Evolutionary conservation across 2,888 invertebrate genomes (phyloP).

Genomic region (Hyposoter didymator): DNA sequence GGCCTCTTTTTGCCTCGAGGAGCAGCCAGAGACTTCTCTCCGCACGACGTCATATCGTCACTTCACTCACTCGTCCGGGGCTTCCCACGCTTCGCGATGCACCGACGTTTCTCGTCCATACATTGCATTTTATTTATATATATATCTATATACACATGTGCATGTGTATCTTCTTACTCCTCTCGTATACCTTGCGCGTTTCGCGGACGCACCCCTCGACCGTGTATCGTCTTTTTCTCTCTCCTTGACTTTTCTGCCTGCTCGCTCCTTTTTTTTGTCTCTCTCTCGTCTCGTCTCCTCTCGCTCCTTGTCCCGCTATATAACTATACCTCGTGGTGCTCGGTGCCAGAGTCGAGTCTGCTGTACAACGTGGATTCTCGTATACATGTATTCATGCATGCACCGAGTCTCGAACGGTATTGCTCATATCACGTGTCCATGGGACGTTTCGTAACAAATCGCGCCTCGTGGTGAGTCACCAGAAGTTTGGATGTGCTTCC

Average conservation of each 20-base stretch:
- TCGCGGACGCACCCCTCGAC: slow-evolving; percentile 66
- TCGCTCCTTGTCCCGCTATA: slow-evolving; percentile 53
- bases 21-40: background rate
- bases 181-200: slow-evolving; percentile 55
- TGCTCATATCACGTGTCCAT: slow-evolving; percentile 3
- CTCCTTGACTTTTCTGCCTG: slow-evolving; percentile 22
- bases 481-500: background rate
- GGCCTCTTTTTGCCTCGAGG: background rate
- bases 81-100: slow-evolving; percentile 78
- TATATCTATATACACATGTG: slow-evolving; percentile 16
- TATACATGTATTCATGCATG: background rate
- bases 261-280: slow-evolving; percentile 62
- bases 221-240: slow-evolving; percentile 30
- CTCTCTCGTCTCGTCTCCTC: slow-evolving; percentile 43
- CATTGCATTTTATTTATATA: slow-evolving; percentile 2
- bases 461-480: background rate
- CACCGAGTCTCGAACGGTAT: slow-evolving; percentile 31
- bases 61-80: slow-evolving; percentile 68
- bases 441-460: slow-evolving; percentile 18
- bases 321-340: slow-evolving; percentile 29
- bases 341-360: slow-evolving; percentile 19
- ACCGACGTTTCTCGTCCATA: slow-evolving; percentile 65
- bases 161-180: slow-evolving; percentile 37
- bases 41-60: slow-evolving; percentile 54
- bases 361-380: slow-evolving; percentile 2